These are phyloP conservation scores for Pseudopipra pipra DNA, from an alignment of 2,113 vertebrate genomes.

Conservation along the genomic window DNA sequence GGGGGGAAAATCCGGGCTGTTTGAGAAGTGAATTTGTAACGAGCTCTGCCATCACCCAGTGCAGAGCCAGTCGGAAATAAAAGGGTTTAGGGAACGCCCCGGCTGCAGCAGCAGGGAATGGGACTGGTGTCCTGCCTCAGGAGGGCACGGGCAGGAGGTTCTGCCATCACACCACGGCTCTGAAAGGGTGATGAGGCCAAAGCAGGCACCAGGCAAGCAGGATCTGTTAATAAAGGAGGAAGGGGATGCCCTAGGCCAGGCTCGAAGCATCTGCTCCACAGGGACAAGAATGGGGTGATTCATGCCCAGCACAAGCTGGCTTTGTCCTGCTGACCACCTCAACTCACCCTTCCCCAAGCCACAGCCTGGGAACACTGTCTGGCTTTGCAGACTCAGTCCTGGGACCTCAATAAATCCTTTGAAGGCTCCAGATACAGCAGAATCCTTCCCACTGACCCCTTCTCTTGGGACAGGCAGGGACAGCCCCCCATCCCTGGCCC, in stretches of 20 bases:
- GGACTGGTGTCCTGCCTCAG: not conserved
- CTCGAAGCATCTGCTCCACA: not conserved
- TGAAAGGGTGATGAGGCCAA: fast-evolving
- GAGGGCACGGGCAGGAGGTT: fast-evolving
- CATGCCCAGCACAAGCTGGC: not conserved
- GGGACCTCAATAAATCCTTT: not conserved
- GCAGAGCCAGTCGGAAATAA: fast-evolving
- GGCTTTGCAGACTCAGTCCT: not conserved
- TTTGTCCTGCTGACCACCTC: not conserved
- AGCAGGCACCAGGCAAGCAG: not conserved
- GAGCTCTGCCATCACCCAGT: not conserved
- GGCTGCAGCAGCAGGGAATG: fast-evolving
- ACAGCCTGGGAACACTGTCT: not conserved
- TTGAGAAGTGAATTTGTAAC: not conserved
- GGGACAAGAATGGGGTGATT: not conserved
- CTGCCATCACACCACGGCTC: not conserved
- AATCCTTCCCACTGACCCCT: not conserved
- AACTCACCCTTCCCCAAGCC: not conserved
- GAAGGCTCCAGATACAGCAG: not conserved
- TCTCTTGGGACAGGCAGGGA: not conserved
- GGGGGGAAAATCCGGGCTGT: not conserved
- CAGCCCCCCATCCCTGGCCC: fast-evolving
- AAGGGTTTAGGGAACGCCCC: fast-evolving
- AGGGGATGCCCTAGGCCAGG: not conserved
- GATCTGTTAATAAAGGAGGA: not conserved